These are phyloP conservation scores for Orientallactaga bullata DNA, from an alignment of 2,113 vertebrate genomes.

Conservation along the genomic window DNA sequence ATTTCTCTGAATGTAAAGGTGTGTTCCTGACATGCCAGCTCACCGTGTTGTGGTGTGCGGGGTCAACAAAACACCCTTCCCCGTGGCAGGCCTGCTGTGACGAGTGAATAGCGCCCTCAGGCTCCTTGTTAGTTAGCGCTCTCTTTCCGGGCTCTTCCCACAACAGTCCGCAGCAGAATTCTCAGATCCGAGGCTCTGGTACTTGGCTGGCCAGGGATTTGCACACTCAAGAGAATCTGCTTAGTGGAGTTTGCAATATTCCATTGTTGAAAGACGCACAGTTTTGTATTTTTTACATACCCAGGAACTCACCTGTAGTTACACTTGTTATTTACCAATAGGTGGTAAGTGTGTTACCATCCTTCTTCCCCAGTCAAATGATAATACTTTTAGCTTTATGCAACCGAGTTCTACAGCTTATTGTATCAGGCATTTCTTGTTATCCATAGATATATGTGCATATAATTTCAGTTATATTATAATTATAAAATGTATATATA, in stretches of 20 bases:
- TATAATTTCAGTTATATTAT: neutral
- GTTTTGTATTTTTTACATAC: neutral
- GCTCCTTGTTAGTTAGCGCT: neutral
- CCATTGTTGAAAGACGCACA: neutral
- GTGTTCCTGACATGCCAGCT: conserved; percentile 27
- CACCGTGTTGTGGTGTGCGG: neutral
- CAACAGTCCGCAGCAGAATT: neutral
- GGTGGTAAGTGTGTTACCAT: neutral
- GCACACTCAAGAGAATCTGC: neutral
- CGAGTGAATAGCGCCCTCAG: neutral
- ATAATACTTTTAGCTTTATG: neutral
- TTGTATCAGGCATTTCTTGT: neutral
- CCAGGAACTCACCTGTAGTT: neutral
- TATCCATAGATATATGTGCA: neutral
- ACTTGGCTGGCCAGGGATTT: neutral
- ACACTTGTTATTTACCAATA: neutral
- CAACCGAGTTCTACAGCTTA: neutral
- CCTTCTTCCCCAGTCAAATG: neutral
- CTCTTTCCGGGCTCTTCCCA: neutral
- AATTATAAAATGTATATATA: neutral
- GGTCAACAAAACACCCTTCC: neutral
- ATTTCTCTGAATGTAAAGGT: conserved; percentile 43
- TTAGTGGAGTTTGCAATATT: neutral
- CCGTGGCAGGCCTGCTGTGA: neutral
- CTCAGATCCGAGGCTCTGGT: neutral